These are phyloP conservation scores for Temnothorax ravouxi DNA, from an alignment of 2,888 invertebrate genomes.

Conservation along the genomic window DNA sequence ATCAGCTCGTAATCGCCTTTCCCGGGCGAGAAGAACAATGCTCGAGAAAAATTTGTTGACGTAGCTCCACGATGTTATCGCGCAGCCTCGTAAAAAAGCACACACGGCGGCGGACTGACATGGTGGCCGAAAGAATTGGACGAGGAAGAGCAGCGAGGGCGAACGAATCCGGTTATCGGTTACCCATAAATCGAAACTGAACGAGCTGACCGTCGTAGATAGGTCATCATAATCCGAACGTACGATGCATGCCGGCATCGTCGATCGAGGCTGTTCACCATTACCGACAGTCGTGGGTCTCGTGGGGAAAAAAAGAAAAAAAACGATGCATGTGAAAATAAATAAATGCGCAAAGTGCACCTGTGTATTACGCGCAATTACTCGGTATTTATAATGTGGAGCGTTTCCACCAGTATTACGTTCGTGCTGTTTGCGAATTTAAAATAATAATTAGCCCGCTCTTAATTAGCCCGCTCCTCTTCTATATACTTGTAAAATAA, in stretches of 20 bases:
- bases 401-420: background rate
- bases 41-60: slow-evolving; percentile 64
- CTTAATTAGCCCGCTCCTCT: too few relatives aligned
- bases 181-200: slow-evolving; percentile 78
- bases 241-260: slow-evolving; percentile 62
- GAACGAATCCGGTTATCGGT: slow-evolving; percentile 77
- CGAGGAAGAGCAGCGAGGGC: slow-evolving; percentile 31
- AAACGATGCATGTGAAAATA: slow-evolving; percentile 29
- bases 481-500: background rate
- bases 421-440: background rate
- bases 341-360: slow-evolving; percentile 3
- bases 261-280: slow-evolving; percentile 62
- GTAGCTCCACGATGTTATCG: slow-evolving; percentile 63
- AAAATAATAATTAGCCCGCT: too few relatives aligned
- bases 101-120: slow-evolving; percentile 46
- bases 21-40: slow-evolving; percentile 30
- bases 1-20: slow-evolving; percentile 46
- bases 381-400: background rate
- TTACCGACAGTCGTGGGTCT: slow-evolving; percentile 57
- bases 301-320: slow-evolving; percentile 27
- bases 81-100: slow-evolving; percentile 71
- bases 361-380: background rate
- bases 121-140: slow-evolving; percentile 35
- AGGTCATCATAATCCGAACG: slow-evolving; percentile 76
- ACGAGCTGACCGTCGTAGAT: slow-evolving; percentile 76